Evolutionary conservation across 1,140 invertebrate genomes (phyloP).

Genomic region (Neoseiulus cucumeris): DNA sequence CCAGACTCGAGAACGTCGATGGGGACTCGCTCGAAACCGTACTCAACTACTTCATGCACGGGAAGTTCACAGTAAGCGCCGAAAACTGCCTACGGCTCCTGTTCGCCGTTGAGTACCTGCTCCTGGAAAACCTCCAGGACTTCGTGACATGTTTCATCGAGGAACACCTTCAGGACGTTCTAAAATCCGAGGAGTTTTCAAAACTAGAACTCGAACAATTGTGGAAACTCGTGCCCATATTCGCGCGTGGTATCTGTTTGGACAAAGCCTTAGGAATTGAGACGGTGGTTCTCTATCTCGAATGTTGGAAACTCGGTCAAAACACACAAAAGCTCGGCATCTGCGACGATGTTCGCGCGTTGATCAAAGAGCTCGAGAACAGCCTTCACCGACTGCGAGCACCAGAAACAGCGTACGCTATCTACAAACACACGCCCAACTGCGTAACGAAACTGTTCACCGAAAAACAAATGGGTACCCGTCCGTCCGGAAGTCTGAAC

Average conservation of each 20-base stretch:
- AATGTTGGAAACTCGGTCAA: slow-evolving; percentile 8
- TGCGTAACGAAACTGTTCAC: slow-evolving; percentile 3
- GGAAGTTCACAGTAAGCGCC: not conserved
- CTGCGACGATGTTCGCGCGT: not conserved
- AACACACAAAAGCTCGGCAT: not conserved
- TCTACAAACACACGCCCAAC: slow-evolving; percentile 1
- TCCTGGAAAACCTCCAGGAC: not conserved
- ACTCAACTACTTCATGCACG: not conserved
- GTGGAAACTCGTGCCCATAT: slow-evolving; percentile 3
- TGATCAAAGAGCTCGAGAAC: slow-evolving; percentile 4
- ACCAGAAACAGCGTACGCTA: not conserved
- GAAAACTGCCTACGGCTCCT: not conserved
- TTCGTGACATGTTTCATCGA: slow-evolving; percentile 7
- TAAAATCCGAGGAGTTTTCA: not conserved
- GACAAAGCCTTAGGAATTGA: not conserved
- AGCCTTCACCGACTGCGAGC: not conserved
- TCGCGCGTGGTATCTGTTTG: not conserved
- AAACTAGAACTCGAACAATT: not conserved
- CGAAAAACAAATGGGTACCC: not conserved
- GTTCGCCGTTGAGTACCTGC: slow-evolving; percentile 5
- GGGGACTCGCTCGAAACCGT: not conserved
- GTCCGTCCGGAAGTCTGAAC: not conserved
- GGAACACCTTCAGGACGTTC: not conserved
- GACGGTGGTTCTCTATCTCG: not conserved
- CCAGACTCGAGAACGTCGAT: slow-evolving; percentile 6